Evolutionary conservation across 2,797 vertebrate genomes (phyloP).

Genomic region (Dryobates pubescens): DNA sequence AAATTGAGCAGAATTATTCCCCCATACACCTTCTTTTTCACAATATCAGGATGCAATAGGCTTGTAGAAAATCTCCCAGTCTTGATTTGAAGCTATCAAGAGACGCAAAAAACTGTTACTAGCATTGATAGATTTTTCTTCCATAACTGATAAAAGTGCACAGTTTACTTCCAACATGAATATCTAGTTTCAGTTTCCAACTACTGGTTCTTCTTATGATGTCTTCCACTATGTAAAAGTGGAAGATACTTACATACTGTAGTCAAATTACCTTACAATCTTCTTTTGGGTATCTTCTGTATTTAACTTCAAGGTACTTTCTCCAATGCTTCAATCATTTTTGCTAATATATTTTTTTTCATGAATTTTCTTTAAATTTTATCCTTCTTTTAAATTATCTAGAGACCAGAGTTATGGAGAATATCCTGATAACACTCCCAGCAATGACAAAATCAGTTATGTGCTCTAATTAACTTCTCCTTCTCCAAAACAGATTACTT

Average conservation of each 20-base stretch:
- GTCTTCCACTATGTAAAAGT: not conserved
- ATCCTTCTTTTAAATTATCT: not conserved
- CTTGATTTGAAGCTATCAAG: not conserved
- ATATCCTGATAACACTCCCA: not conserved
- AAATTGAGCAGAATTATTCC: not conserved
- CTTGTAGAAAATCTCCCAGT: not conserved
- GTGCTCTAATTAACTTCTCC: not conserved
- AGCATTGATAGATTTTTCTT: not conserved
- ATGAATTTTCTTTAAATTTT: not conserved
- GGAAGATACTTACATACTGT: not conserved
- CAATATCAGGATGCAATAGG: not conserved
- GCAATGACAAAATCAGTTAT: not conserved
- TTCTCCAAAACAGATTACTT: not conserved
- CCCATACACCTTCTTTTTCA: not conserved
- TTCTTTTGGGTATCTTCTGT: not conserved
- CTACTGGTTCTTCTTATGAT: not conserved
- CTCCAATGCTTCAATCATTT: not conserved
- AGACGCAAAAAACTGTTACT: not conserved
- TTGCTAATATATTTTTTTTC: not conserved
- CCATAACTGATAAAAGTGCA: slow-evolving; percentile 16
- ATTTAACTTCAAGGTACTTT: slow-evolving; percentile 6
- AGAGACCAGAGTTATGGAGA: not conserved
- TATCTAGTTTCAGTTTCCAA: not conserved
- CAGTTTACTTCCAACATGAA: not conserved
- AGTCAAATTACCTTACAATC: slow-evolving; percentile 1